phyloP scores from a whole-genome alignment of 2,888 invertebrate genomes.

The Digitonthophagus gazella region DNA sequence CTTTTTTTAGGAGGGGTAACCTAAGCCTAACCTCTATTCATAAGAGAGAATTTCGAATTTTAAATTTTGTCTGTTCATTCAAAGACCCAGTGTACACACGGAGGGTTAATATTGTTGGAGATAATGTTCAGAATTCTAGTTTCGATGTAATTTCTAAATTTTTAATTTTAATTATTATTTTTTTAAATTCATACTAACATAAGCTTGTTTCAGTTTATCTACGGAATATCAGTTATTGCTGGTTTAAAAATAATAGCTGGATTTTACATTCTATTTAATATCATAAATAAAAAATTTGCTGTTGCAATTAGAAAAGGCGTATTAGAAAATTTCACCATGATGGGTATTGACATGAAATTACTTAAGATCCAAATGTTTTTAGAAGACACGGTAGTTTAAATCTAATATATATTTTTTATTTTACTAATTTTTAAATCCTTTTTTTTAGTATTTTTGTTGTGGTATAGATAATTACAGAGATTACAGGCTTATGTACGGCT shows the following conservation, averaged over 20 bases:
- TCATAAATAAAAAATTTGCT: constrained; percentile 1
- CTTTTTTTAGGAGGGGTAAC: no score
- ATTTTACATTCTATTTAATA: neutral
- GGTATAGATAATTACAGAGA: constrained; percentile 18
- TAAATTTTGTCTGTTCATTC: no score
- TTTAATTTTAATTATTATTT: constrained; percentile 4
- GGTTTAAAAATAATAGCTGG: constrained; percentile 16
- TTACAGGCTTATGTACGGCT: constrained; percentile 2
- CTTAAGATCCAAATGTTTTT: constrained; percentile 8
- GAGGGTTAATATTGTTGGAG: no score
- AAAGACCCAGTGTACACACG: no score
- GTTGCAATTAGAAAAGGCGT: constrained; percentile 9
- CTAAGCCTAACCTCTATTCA: no score
- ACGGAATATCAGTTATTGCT: constrained; percentile 7
- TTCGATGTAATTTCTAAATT: no score
- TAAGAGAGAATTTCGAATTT: no score
- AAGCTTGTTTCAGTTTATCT: no score
- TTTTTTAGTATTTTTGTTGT: constrained; percentile 20
- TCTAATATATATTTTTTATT: neutral
- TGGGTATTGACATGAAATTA: neutral
- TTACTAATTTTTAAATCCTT: neutral
- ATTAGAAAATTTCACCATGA: neutral
- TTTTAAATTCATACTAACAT: no score
- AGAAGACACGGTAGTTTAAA: constrained; percentile 11
- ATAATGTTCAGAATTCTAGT: no score